Evolutionary conservation across 2,888 invertebrate species (phyloP).

Genomic region (Nomada flava): DNA sequence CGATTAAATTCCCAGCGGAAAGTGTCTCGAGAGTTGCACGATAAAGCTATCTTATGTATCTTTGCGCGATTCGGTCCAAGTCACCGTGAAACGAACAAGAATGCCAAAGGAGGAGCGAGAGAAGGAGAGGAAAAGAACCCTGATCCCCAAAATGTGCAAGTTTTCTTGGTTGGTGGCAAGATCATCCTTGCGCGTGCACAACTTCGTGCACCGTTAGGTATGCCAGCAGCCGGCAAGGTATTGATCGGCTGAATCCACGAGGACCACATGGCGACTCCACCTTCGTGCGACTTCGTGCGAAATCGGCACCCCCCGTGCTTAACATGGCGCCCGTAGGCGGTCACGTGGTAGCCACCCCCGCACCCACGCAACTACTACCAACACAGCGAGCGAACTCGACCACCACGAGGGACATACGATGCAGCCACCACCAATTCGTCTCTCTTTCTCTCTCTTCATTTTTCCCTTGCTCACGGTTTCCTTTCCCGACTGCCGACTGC

Average conservation of each 20-base stretch:
- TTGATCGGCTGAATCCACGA: conserved; percentile 80
- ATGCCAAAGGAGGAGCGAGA: neutral
- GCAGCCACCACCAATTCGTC: conserved; percentile 71
- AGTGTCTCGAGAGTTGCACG: conserved; percentile 10
- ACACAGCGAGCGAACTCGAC: conserved; percentile 66
- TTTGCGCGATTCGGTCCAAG: conserved; percentile 15
- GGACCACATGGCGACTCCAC: conserved; percentile 81
- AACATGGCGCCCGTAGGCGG: conserved; percentile 79
- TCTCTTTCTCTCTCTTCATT: conserved; percentile 36
- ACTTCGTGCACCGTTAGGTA: conserved; percentile 80
- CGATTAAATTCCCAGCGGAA: conserved; percentile 30
- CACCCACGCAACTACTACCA: conserved; percentile 60
- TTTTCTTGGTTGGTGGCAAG: conserved; percentile 44
- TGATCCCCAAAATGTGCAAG: conserved; percentile 29
- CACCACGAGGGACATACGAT: conserved; percentile 74
- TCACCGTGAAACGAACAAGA: conserved; percentile 50
- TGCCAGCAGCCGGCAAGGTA: conserved; percentile 75
- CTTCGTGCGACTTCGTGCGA: conserved; percentile 78
- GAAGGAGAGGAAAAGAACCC: neutral
- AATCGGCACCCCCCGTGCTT: conserved; percentile 71
- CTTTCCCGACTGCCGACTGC: conserved; percentile 13
- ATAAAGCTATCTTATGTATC: too few relatives aligned
- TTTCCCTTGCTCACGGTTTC: conserved; percentile 45
- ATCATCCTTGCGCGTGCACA: conserved; percentile 76
- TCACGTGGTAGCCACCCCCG: conserved; percentile 67